Evolutionary conservation across 2,888 invertebrate genomes (phyloP).

Genomic region (Cataglyphis albicans): DNA sequence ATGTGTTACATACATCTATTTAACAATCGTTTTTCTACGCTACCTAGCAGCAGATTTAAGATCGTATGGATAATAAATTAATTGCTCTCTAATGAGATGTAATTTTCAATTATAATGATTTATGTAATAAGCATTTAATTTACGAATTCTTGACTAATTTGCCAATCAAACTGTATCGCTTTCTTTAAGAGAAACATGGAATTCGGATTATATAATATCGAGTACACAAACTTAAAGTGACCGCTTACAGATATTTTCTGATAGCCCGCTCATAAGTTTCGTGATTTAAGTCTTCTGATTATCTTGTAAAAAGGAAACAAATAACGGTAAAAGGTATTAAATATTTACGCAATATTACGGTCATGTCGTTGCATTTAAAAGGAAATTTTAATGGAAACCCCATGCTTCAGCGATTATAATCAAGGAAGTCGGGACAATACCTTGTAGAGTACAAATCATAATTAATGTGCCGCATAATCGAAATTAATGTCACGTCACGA

Average conservation of each 20-base stretch:
- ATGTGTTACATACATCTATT: conserved; percentile 29
- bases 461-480: conserved; percentile 28
- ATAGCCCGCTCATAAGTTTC: background rate
- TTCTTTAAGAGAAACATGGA: background rate
- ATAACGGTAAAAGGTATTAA: background rate
- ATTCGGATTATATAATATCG: background rate
- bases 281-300: background rate
- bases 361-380: conserved; percentile 5
- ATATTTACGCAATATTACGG: background rate
- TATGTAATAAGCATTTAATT: background rate
- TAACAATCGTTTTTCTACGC: conserved; percentile 12
- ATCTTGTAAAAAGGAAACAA: conserved; percentile 7
- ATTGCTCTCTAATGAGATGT: background rate
- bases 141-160: background rate
- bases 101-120: background rate
- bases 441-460: background rate
- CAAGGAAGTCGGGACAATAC: conserved; percentile 1
- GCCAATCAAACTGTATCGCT: background rate
- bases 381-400: conserved; percentile 1
- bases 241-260: background rate
- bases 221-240: background rate
- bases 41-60: background rate
- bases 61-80: background rate
- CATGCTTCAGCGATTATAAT: conserved; percentile 28
- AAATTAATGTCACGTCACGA: conserved; percentile 33